These are phyloP conservation scores for Timema podura DNA, from an alignment of 2,888 invertebrate species.

Conservation along the genomic window DNA sequence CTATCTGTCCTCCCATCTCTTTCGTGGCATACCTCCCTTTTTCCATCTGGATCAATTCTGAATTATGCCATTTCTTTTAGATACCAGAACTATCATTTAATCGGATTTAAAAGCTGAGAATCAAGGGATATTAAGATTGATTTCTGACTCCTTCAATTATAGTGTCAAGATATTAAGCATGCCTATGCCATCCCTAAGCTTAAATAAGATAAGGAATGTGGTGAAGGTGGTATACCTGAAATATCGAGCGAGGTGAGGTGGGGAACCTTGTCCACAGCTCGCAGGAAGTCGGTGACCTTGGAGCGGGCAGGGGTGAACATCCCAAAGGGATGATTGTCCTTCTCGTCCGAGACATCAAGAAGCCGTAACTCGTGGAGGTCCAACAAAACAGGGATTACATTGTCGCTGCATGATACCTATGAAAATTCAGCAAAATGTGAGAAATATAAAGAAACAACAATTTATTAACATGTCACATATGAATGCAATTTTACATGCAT, in stretches of 20 bases:
- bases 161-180: too few species aligned
- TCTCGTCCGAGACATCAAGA: constrained; percentile 56
- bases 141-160: too few species aligned
- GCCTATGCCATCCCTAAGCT: too few species aligned
- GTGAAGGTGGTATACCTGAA: constrained; percentile 46
- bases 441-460: constrained; percentile 4
- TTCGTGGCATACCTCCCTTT: too few species aligned
- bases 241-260: constrained; percentile 59
- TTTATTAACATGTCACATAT: background rate
- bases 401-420: constrained; percentile 38
- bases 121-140: too few species aligned
- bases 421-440: constrained; percentile 16
- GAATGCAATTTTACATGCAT: too few species aligned
- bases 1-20: too few species aligned
- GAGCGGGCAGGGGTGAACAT: constrained; percentile 44
- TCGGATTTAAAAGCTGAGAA: too few species aligned
- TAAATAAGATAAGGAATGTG: too few species aligned
- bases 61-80: too few species aligned
- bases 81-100: too few species aligned
- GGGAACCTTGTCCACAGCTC: constrained; percentile 42
- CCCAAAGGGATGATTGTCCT: constrained; percentile 48
- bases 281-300: constrained; percentile 48
- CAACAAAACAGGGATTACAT: constrained; percentile 48
- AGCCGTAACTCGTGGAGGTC: constrained; percentile 51
- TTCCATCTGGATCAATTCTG: too few species aligned